Percentiles rank a stretch among this genome's conserved stretches.
Conservation (phyloP, 2,888 invertebrate genomes). For the Drosophila trichaetosa region DNA sequence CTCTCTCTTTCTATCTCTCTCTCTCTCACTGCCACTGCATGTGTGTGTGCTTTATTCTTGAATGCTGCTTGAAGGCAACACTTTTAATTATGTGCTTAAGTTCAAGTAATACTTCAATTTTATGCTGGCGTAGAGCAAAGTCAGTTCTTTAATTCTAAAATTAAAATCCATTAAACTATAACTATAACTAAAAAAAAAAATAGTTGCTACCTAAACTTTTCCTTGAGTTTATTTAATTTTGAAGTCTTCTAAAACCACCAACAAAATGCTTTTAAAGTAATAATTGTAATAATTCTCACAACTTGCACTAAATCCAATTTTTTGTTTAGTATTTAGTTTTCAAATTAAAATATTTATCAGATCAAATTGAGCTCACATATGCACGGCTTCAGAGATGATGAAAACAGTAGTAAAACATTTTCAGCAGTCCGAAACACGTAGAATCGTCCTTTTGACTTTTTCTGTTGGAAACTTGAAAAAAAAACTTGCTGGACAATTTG, state of each 20-base stretch:
- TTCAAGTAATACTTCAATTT: slow-evolving; percentile 10
- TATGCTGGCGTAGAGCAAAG: slow-evolving; percentile 3
- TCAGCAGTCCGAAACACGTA: slow-evolving; percentile 18
- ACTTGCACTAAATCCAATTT: background rate
- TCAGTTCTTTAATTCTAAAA: slow-evolving; percentile 21
- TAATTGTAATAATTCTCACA: background rate
- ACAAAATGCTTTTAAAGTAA: background rate
- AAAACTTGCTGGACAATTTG: background rate
- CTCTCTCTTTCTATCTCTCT: background rate
- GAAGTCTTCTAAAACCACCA: background rate
- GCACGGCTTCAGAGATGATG: background rate
- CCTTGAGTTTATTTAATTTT: background rate
- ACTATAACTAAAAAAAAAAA: background rate
- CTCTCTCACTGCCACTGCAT: background rate
- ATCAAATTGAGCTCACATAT: slow-evolving; percentile 32
- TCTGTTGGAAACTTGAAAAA: slow-evolving; percentile 9
- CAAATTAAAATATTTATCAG: slow-evolving; percentile 9
- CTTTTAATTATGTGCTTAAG: slow-evolving; percentile 64
- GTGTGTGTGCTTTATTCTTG: slow-evolving; percentile 15
- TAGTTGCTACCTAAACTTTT: background rate
- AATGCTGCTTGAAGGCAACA: slow-evolving; percentile 29
- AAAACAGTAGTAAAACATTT: background rate
- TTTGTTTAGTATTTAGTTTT: background rate
- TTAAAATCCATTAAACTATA: slow-evolving; percentile 4
- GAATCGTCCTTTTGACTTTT: slow-evolving; percentile 2